Conservation (phyloP, 2,797 vertebrate genomes). For the Galagoides demidoff region DNA sequence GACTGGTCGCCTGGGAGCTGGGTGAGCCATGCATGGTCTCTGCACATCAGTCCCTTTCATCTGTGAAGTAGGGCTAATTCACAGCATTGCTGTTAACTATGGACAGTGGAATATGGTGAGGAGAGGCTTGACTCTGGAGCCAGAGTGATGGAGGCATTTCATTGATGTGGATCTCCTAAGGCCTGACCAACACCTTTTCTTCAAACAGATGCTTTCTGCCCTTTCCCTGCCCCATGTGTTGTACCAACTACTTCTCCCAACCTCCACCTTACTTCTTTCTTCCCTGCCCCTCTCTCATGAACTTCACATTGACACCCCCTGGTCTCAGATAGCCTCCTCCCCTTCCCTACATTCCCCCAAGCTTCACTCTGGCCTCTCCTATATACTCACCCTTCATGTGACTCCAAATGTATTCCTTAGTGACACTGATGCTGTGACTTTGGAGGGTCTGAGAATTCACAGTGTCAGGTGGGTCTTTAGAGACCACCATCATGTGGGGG, state of each 20-base stretch:
- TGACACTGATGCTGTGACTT: neutral
- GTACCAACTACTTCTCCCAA: neutral
- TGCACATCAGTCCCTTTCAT: neutral
- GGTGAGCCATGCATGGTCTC: neutral
- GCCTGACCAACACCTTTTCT: neutral
- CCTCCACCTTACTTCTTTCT: neutral
- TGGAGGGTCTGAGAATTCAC: neutral
- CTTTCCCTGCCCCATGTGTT: neutral
- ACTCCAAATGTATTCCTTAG: neutral
- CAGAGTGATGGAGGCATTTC: neutral
- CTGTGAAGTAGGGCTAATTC: neutral
- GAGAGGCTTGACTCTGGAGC: neutral
- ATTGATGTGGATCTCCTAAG: neutral
- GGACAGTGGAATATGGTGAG: neutral
- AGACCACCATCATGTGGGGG: neutral
- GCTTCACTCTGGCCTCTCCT: neutral
- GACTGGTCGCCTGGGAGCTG: neutral
- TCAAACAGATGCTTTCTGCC: neutral
- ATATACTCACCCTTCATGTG: neutral
- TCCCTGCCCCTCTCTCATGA: neutral
- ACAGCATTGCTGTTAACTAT: no score
- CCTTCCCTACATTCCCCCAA: neutral
- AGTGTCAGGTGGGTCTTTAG: neutral
- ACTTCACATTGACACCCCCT: neutral
- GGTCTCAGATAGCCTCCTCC: neutral